phyloP scores from a whole-genome alignment of 1,140 invertebrate genomes.

The Limonius californicus region DNA sequence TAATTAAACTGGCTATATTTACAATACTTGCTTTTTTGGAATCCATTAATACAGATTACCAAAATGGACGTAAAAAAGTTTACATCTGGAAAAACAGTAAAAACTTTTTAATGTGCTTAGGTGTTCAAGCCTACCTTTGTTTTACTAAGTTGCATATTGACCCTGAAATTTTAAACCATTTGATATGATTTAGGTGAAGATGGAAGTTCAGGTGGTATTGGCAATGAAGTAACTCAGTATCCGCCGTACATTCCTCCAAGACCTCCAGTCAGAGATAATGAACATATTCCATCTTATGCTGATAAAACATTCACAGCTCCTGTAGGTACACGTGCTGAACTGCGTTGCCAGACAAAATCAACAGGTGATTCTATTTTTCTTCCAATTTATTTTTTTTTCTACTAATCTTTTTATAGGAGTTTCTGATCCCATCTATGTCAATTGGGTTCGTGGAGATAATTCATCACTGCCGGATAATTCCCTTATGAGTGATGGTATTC shows the following conservation, averaged over 20 bases:
- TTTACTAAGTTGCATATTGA: too few relatives aligned
- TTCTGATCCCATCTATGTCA: conserved; percentile 33
- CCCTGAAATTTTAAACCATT: too few relatives aligned
- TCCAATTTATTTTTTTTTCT: background rate
- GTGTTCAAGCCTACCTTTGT: too few relatives aligned
- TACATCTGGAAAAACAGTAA: too few relatives aligned
- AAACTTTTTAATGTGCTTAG: too few relatives aligned
- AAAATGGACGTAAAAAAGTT: too few relatives aligned
- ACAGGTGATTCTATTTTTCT: background rate
- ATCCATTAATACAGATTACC: too few relatives aligned
- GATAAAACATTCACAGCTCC: conserved; percentile 50
- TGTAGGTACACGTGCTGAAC: conserved; percentile 61
- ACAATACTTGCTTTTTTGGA: too few relatives aligned
- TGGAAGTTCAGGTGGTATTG: conserved; percentile 14
- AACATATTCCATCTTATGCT: conserved; percentile 13
- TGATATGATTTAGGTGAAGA: conserved; percentile 31
- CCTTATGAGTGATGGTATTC: conserved; percentile 49
- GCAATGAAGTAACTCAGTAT: conserved; percentile 12
- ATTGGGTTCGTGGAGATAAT: conserved; percentile 68
- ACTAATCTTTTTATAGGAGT: conserved; percentile 19
- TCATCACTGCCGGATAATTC: conserved; percentile 57
- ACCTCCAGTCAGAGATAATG: conserved; percentile 22
- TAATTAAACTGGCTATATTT: too few relatives aligned
- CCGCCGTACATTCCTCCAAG: conserved; percentile 14
- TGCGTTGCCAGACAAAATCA: conserved; percentile 53